Evolutionary conservation across 2,888 invertebrate genomes (phyloP), one percentile per base, ranked within the genome.

Genomic region (Troglohyphantes excavatus): DNA sequence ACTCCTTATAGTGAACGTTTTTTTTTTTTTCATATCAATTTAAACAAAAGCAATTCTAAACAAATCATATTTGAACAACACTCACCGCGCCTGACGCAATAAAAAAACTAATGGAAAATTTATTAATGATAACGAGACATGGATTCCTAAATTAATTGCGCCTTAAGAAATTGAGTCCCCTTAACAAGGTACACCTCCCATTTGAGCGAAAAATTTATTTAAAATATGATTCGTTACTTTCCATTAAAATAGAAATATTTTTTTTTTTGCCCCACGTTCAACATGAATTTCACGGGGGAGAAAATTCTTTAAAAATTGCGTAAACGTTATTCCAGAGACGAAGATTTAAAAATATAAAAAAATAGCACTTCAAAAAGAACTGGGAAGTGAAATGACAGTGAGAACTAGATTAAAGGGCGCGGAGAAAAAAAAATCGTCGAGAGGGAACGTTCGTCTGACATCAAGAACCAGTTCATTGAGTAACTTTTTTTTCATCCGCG

Each of bases 91-190:
- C 3, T 39, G 7, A 39, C 0, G 7, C n/a, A 53, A 53, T 53
- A 53, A 53, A 53, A 53, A 53, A 53, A 2, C 13, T 39, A 39
- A 53, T 53, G 53, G 9, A 33, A 33, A 33, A 33, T n/a, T 39
- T 53, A 53, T n/a, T n/a, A 53, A 53, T 13, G 13, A 13, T 11
- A 53, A 53, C 17, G n/a, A 53, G n/a, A 53, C 17, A n/a, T 53
- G 17, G n/a, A 53, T 17, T 53, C 17, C n/a, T 53, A 17, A 53
- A 53, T 13, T 39, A 39, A 39, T 53, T 53, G 53, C 53, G 5
- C n/a, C 53, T n/a, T 53, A 53, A 53, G 53, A 53, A 53, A 53
- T 53, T 53, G n/a, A 53, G 53, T 53, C n/a, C n/a, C 53, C 53
- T 53, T 53, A 53, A 53, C 53, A 53, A 53, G 53, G 17, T 53